Conservation (phyloP, 2,888 invertebrate genomes). For the Nomada fabriciana region DNA sequence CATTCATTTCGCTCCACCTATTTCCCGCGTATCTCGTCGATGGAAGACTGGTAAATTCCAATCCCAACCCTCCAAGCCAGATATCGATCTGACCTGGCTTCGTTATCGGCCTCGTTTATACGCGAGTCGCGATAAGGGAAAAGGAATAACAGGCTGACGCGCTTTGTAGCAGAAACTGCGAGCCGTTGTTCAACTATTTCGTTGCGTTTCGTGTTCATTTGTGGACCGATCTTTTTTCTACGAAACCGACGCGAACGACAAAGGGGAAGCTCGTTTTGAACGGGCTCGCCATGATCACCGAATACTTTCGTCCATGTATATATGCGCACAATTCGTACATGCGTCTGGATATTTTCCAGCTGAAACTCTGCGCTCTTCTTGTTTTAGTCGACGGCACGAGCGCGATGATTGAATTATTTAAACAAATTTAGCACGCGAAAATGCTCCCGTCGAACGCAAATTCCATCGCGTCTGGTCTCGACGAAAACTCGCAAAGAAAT, state of each 20-base stretch:
- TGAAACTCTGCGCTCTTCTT: too few relatives aligned
- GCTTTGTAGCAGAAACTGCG: conserved; percentile 26
- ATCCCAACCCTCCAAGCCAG: conserved; percentile 15
- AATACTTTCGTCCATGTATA: neutral
- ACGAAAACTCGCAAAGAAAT: neutral
- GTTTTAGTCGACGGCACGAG: too few relatives aligned
- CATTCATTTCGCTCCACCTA: conserved; percentile 1
- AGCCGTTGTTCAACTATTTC: conserved; percentile 32
- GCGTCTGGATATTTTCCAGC: neutral
- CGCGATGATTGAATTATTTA: too few relatives aligned
- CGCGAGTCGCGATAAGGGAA: conserved; percentile 40
- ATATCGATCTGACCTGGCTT: conserved; percentile 59
- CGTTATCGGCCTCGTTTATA: conserved; percentile 44
- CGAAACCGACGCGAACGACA: neutral
- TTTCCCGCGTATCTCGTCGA: conserved; percentile 17
- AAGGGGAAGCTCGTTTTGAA: neutral
- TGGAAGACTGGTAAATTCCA: conserved; percentile 53
- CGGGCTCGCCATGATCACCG: neutral
- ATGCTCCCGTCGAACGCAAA: neutral
- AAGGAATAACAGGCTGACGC: conserved; percentile 40
- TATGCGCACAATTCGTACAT: too few relatives aligned
- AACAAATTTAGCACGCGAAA: too few relatives aligned
- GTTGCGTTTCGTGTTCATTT: conserved; percentile 41
- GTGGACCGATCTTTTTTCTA: neutral
- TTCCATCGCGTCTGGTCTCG: neutral